Evolutionary conservation across 2,797 vertebrate genomes (phyloP), one percentile per base, ranked within the genome.

Genomic region (Parauchenoglanis ngamensis): DNA sequence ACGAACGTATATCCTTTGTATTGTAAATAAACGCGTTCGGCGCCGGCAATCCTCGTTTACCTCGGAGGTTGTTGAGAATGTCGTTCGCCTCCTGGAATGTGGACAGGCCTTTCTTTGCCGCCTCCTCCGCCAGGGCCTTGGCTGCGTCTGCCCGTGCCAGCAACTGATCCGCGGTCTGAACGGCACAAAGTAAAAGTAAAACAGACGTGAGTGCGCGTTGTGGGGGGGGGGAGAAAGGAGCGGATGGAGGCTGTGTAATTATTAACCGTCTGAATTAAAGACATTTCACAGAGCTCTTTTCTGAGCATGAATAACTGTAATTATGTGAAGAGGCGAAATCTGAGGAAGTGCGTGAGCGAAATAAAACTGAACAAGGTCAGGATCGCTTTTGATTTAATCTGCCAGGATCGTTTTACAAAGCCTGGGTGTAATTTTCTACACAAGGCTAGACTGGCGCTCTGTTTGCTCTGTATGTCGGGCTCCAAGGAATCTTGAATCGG

Each of bases 131-230:
- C 80, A 97, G 91, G 68, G 98, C 98, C 92, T 98, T 98, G 0
- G 98, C 98, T 0, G 98, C 98, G 3, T 99, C 98, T 0, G 97
- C 98, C 83, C 98, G 96, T 84, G 98, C 98, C 54, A 99, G 89
- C 87, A 99, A 95, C 92, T 99, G 98, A 92, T 99, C 98, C 0
- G 98, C 98, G 0, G 98, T 99, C 98, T 99, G 92, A 13, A 40
- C 6, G 56, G 0, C 1, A 83, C 21, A 61, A 31, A 67, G 6
- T 21, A 86, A 19, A 31, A n/a, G 92, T 0, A 8, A 79, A 61
- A 7, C 35, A 67, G 49, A 83, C 11, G 13, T 54, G 73, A 67
- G 13, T 2, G 31, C 21, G 23, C 23, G 25, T 59, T 12, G 61
- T 6, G 25, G 23, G 4, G 3, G n/a, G n/a, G 17, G 3, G 4